Evolutionary conservation across 2,797 vertebrate genomes (phyloP), one percentile per base, ranked within the genome.

Genomic region (Dallia pectoralis): DNA sequence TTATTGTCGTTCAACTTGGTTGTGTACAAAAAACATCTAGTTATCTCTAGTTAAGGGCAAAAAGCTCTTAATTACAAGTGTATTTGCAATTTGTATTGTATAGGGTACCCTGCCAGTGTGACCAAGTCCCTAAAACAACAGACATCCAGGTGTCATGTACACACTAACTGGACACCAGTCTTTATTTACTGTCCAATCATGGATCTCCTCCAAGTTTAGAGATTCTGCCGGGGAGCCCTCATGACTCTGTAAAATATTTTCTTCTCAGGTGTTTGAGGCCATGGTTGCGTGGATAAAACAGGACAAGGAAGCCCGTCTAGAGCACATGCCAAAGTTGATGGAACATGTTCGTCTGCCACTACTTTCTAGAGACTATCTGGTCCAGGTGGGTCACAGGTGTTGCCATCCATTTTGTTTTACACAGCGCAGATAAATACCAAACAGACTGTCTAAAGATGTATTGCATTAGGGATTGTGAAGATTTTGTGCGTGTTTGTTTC

Each of bases 261-360:
- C 59, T 14, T 47, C 22, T 33, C 72, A 99, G 97, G 97, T 99
- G 44, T 99, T 98, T 84, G 97, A 99, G 89, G 96, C 97, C 0
- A 96, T 98, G 91, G 93, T 99, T 74, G 83, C 94, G 0, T 99
- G 97, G 97, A 98, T 99, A 85, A 99, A 98, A 86, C 92, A 96
- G 0, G 95, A 99, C 81, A 95, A 97, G 78, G 94, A 95, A 3
- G 89, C 93, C 51, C 96, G 97, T 65, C 87, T 98, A 63, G 95
- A 97, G 82, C 87, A 95, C 91, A 98, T 98, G 97, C 95, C 97
- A 65, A 95, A 95, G 75, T 91, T 99, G 68, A 98, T 99, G 97
- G 97, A 99, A 82, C 95, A 98, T 0, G 97, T 99, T 77, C 92
- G 97, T 63, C 94, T 99, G 2, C 97, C 97, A 8, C 93, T 99